Conservation (phyloP, 2,113 vertebrate species). For the Poeciliopsis turrubarensis region DNA sequence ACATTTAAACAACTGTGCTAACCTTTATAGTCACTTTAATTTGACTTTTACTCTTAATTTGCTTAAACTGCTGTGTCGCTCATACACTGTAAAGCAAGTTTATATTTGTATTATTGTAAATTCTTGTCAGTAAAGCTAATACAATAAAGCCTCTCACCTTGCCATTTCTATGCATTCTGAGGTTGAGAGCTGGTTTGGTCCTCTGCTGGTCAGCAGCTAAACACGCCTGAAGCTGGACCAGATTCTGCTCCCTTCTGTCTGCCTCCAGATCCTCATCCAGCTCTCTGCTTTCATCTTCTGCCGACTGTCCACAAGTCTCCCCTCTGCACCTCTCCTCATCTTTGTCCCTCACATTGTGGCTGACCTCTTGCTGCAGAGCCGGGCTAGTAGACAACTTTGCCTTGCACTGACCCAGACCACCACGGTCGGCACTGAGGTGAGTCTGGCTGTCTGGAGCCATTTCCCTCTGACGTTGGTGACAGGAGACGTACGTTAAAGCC, state of each 20-base stretch:
- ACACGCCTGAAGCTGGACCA: conserved; percentile 61
- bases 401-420: conserved; percentile 30
- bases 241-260: conserved; percentile 37
- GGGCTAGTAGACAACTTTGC: conserved; percentile 36
- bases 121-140: neutral
- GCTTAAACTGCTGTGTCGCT: too few species aligned
- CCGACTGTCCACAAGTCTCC: conserved; percentile 63
- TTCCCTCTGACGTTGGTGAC: conserved; percentile 67
- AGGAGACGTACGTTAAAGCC: conserved; percentile 70
- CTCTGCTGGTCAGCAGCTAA: conserved; percentile 45
- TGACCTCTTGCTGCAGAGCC: conserved; percentile 72
- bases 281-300: conserved; percentile 80
- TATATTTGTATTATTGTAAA: neutral
- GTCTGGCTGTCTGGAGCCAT: conserved; percentile 78
- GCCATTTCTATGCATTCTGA: conserved; percentile 42
- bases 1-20: too few species aligned
- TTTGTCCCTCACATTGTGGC: conserved; percentile 39
- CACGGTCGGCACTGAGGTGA: conserved; percentile 29
- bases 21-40: too few species aligned
- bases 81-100: neutral
- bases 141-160: conserved; percentile 45
- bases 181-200: conserved; percentile 27
- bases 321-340: conserved; percentile 43
- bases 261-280: conserved; percentile 72
- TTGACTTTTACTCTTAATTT: too few species aligned